Base-by-base conservation (phyloP, 2,888 invertebrate species). In the Pseudococcus jackbeardsleyi region DNA sequence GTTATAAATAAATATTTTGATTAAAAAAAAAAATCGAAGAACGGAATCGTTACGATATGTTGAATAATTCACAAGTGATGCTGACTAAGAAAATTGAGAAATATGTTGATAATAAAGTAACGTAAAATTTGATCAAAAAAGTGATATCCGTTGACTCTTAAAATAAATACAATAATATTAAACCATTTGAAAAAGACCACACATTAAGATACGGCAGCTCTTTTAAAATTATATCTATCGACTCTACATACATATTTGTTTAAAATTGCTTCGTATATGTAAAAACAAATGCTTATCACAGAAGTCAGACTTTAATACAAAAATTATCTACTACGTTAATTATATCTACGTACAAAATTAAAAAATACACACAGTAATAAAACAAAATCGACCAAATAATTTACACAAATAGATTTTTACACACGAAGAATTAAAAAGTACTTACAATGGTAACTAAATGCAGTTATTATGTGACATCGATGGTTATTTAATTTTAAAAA, bases 221-320 rank as follows among this genome's bases (percentile, higher is more conserved):
- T 68, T 68, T 68, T 68, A 26, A 22, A 68, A 26, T 19, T 68
- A 68, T 12, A 68, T 15, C 22, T 68, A 68, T 26, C 9, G 19
- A 54, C n/a, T 54, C 6, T n/a, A 54, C n/a, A 5, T 54, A 54
- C 54, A 54, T 46, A 50, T 4, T 50, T 50, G 48, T 50, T 50
- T 50, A 50, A 50, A 50, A 50, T 50, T 15, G 48, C 12, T 4
- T 50, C 48, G 48, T 54, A 54, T n/a, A n/a, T n/a, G 15, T n/a
- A n/a, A 54, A 54, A 54, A 54, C 54, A 54, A 68, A 77, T 26
- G 42, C 77, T 77, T 77, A 77, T 77, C 77, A 77, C 77, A 77
- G 77, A n/a, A 39, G 39, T 77, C 77, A 77, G 77, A 77, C 77
- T 77, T 77, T 17, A n/a, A 77, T 77, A 77, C 77, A 77, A 77